These are phyloP conservation scores for Dicyrtoma fusca DNA, from an alignment of 2,888 invertebrate species.

Conservation along the genomic window DNA sequence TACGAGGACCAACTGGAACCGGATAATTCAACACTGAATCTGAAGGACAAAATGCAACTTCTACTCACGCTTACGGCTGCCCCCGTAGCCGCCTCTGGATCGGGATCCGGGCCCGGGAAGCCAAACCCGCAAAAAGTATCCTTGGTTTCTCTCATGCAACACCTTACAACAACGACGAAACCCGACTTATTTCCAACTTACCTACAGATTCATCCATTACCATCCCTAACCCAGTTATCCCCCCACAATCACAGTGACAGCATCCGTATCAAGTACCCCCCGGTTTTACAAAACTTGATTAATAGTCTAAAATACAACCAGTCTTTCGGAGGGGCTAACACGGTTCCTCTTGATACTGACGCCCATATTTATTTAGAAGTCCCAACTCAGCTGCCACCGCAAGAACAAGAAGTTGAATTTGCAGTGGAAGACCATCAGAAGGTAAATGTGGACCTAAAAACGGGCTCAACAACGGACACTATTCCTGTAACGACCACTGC, in stretches of 20 bases:
- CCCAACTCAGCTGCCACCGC: neutral
- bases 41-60: no score
- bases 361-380: no score
- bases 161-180: conserved; percentile 19
- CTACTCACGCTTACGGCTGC: no score
- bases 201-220: conserved; percentile 24
- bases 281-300: neutral
- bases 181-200: conserved; percentile 25
- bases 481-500: no score
- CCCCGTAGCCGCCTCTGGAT: no score
- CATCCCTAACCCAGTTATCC: no score
- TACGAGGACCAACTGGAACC: neutral
- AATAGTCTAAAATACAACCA: neutral
- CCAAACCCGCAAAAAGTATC: no score
- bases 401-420: neutral
- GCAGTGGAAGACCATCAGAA: neutral
- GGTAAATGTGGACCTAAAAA: neutral
- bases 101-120: neutral
- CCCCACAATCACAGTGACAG: neutral
- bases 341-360: neutral
- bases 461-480: no score
- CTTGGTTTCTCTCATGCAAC: no score
- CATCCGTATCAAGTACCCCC: neutral
- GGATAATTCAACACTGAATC: neutral
- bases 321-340: neutral